Evolutionary conservation across 2,113 vertebrate species (phyloP).

Genomic region (Martes martes): DNA sequence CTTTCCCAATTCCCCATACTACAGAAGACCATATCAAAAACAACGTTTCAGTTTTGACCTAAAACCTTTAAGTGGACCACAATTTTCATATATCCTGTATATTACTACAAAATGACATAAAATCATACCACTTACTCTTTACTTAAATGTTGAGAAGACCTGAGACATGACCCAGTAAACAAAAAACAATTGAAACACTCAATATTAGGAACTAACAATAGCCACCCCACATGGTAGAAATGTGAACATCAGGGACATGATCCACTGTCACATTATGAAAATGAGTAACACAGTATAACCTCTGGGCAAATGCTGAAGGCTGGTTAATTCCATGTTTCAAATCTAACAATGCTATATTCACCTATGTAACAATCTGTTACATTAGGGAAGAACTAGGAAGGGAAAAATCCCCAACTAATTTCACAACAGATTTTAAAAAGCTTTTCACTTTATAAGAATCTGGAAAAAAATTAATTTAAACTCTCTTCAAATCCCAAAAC

Average conservation of each 20-base stretch:
- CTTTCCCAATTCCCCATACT: not conserved
- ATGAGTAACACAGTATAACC: not conserved
- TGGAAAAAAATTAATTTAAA: not conserved
- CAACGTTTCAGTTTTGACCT: not conserved
- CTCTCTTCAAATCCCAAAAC: not conserved
- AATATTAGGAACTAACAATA: not conserved
- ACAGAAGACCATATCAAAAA: not conserved
- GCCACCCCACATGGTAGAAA: not conserved
- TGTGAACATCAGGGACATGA: not conserved
- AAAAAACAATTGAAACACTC: not conserved
- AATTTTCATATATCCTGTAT: not conserved
- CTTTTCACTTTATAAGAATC: not conserved
- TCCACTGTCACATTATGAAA: not conserved
- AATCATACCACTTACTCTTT: not conserved
- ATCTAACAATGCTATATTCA: not conserved
- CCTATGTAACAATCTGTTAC: not conserved
- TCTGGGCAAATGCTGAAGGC: not conserved
- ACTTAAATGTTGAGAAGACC: not conserved
- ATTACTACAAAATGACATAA: not conserved
- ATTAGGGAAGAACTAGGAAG: not conserved
- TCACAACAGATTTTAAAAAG: not conserved
- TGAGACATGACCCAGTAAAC: not conserved
- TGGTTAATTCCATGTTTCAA: not conserved
- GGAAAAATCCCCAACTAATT: not conserved
- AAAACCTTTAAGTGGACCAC: not conserved